Percentiles rank a stretch among this genome's conserved stretches.
Evolutionary conservation across 1,140 invertebrate genomes (phyloP).

Genomic region (Bombus vancouverensis): DNA sequence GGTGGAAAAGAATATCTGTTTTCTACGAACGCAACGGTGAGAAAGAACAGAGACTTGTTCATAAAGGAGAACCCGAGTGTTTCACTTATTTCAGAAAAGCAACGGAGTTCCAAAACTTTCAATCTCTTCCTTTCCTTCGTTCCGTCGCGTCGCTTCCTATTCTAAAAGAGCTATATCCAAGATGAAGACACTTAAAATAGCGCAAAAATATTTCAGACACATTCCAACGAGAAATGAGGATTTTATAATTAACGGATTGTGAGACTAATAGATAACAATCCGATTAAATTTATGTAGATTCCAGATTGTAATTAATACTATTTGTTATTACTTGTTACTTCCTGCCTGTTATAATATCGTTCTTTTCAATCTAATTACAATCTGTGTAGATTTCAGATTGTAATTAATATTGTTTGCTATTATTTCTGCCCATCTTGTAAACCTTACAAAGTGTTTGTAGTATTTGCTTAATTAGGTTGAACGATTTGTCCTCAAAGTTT

Average conservation of each 20-base stretch:
- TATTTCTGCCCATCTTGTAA: no score
- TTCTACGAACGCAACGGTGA: constrained; percentile 44
- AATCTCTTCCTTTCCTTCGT: not conserved
- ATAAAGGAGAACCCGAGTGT: constrained; percentile 9
- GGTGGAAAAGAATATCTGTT: constrained; percentile 35
- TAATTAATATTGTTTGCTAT: no score
- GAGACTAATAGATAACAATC: no score
- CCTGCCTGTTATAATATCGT: no score
- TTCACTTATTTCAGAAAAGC: constrained; percentile 14
- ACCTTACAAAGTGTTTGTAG: no score
- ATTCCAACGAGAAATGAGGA: not conserved
- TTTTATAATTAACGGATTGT: not conserved
- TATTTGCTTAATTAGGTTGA: no score
- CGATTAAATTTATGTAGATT: no score
- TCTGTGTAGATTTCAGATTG: no score
- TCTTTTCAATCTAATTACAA: no score
- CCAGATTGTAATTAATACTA: no score
- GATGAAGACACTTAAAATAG: not conserved
- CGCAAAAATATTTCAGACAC: not conserved
- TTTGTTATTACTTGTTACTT: no score
- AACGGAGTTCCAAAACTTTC: constrained; percentile 1
- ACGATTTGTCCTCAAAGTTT: no score
- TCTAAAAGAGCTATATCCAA: not conserved
- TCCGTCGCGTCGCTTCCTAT: not conserved
- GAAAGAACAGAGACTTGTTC: constrained; percentile 24